Evolutionary conservation across 2,113 vertebrate species (phyloP).

Genomic region (Mustela lutreola): DNA sequence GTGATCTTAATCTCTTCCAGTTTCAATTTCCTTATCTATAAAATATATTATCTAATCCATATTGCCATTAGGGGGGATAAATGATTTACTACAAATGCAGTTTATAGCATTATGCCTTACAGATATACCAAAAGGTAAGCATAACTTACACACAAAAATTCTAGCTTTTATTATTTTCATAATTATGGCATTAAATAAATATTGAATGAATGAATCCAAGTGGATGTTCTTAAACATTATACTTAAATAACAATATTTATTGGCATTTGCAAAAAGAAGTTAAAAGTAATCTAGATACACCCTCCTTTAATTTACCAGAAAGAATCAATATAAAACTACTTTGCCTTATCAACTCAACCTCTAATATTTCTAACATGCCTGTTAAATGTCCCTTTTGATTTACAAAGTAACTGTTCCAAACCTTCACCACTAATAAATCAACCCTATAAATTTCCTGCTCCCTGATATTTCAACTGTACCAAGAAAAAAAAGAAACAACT

Average conservation of each 20-base stretch:
- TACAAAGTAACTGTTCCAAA: constrained; percentile 42
- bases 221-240: background rate
- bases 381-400: constrained; percentile 7
- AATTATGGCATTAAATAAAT: constrained; percentile 20
- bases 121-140: background rate
- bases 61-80: background rate
- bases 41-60: constrained; percentile 20
- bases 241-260: background rate
- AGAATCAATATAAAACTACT: constrained; percentile 41
- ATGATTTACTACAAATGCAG: constrained; percentile 43
- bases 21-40: constrained; percentile 45
- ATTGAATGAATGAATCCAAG: constrained; percentile 15
- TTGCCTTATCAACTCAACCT: background rate
- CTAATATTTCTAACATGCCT: background rate
- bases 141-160: background rate
- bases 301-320: constrained; percentile 6
- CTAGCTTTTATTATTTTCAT: constrained; percentile 8
- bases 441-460: background rate
- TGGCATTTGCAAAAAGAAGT: constrained; percentile 3
- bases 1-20: background rate
- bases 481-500: constrained; percentile 32
- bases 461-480: constrained; percentile 11
- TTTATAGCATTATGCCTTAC: background rate
- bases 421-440: background rate
- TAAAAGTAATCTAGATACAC: background rate